These are phyloP conservation scores for Drosophila stalkeri DNA, from an alignment of 2,888 invertebrate genomes.

Conservation along the genomic window DNA sequence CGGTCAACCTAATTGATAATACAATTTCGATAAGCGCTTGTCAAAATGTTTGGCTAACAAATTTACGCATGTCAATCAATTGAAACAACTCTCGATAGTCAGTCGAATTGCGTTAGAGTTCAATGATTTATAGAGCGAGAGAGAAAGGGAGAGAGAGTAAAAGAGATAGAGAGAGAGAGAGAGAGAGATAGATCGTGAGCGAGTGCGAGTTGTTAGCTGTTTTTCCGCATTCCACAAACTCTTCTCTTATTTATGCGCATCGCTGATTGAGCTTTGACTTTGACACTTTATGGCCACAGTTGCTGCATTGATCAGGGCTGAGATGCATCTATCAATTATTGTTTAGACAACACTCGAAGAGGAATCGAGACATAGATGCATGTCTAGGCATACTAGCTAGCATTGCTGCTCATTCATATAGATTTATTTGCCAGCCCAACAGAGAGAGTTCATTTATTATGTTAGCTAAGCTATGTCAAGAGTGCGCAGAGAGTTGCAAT, in stretches of 20 bases:
- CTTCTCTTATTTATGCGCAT: slow-evolving; percentile 55
- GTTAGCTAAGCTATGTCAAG: not conserved
- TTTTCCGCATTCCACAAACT: slow-evolving; percentile 67
- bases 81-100: slow-evolving; percentile 29
- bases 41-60: slow-evolving; percentile 76
- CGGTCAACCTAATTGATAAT: slow-evolving; percentile 68
- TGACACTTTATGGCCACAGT: slow-evolving; percentile 31
- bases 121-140: slow-evolving; percentile 34
- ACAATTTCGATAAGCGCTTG: slow-evolving; percentile 66
- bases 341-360: not conserved
- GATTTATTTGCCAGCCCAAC: not conserved
- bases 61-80: slow-evolving; percentile 75
- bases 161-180: not conserved
- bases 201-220: slow-evolving; percentile 22
- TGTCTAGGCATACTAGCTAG: not conserved
- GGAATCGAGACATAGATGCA: not conserved
- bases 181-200: not conserved
- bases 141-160: too few relatives aligned
- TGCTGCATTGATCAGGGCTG: slow-evolving; percentile 29
- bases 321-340: slow-evolving; percentile 26
- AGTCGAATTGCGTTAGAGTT: not conserved
- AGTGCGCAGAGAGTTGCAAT: not conserved
- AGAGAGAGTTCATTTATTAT: not conserved
- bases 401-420: not conserved
- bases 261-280: slow-evolving; percentile 66